Conservation (phyloP, 2,888 invertebrate genomes). For the Morpho helenor region DNA sequence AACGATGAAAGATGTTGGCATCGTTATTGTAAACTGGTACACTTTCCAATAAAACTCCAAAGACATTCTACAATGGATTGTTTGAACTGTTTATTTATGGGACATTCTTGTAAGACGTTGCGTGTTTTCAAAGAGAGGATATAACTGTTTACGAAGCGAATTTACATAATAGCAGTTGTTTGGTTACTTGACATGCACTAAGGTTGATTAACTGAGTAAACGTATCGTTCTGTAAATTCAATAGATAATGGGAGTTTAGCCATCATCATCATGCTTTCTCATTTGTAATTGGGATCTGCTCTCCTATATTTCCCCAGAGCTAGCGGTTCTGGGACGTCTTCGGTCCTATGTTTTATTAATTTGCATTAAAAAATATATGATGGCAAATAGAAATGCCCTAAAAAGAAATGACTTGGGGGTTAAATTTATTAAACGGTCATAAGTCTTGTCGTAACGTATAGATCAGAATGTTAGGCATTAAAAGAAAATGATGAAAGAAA, state of each 20-base stretch:
- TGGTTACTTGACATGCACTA: conserved; percentile 6
- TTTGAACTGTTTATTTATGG: conserved; percentile 8
- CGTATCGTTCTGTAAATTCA: background rate
- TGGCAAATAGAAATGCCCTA: no score
- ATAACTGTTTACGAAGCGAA: conserved; percentile 10
- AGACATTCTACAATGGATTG: conserved; percentile 7
- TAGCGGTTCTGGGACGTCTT: no score
- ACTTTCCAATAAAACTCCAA: conserved; percentile 12
- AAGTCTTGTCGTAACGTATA: no score
- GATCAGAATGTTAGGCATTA: no score
- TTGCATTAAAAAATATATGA: no score
- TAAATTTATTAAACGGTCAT: no score
- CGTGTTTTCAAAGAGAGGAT: conserved; percentile 15
- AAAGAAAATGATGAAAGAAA: no score
- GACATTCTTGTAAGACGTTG: conserved; percentile 13
- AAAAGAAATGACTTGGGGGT: no score
- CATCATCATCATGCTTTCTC: no score
- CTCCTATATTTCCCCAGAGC: no score
- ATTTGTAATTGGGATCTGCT: no score
- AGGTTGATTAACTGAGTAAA: conserved; percentile 2
- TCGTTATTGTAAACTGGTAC: conserved; percentile 7
- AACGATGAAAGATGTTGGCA: conserved; percentile 1
- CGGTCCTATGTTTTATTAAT: no score
- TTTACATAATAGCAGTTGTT: conserved; percentile 13
- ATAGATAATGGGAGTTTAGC: background rate